Evolutionary conservation across 1,140 invertebrate species (phyloP).

Genomic region (Conus ventricosus): DNA sequence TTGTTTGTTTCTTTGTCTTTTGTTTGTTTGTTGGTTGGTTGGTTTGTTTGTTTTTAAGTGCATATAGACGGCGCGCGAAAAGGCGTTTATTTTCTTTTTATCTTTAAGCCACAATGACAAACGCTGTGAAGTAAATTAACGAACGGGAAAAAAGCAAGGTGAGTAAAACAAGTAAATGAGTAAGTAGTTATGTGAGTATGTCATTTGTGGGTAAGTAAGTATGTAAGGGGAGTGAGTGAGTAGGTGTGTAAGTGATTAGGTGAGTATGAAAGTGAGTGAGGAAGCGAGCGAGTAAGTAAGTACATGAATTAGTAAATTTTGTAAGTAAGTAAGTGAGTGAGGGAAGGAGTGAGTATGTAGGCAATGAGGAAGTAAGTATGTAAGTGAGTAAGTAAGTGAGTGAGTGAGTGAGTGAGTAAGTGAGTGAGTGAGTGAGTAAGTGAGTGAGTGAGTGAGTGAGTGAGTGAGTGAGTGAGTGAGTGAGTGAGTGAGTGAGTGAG

Average conservation of each 20-base stretch:
- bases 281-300: not conserved
- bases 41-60: not conserved
- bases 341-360: not conserved
- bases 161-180: not conserved
- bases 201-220: not conserved
- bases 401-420: not conserved
- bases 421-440: not conserved
- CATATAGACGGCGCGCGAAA: too few species aligned
- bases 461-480: not conserved
- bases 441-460: slow-evolving; percentile 2
- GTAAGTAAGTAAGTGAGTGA: not conserved
- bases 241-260: not conserved
- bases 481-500: not conserved
- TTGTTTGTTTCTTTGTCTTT: not conserved
- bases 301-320: too few species aligned
- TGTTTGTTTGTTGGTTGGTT: not conserved
- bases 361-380: not conserved
- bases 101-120: too few species aligned
- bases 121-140: too few species aligned
- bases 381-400: slow-evolving; percentile 1
- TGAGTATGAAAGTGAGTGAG: not conserved
- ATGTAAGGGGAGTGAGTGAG: not conserved
- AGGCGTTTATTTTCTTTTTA: too few species aligned
- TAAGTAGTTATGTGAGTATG: not conserved
- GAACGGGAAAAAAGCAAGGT: not conserved